Percentiles rank a stretch among this genome's conserved stretches.
Evolutionary conservation across 2,888 invertebrate genomes (phyloP).

Genomic region (Dasysyrphus tricinctus): DNA sequence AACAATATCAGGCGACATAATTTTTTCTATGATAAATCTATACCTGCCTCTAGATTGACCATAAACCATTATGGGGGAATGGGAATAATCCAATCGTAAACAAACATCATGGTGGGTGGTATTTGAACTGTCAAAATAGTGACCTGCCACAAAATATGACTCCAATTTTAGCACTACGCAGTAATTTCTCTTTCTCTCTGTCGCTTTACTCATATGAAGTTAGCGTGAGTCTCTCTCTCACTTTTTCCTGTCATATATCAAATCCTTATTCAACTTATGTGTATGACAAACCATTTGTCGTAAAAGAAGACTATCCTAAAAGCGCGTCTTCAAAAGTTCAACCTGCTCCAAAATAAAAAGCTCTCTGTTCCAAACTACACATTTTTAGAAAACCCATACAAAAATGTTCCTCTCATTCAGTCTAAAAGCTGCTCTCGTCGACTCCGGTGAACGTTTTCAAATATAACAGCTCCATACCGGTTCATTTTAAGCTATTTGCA

Average conservation of each 20-base stretch:
- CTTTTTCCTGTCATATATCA: slow-evolving; percentile 15
- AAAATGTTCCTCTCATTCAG: slow-evolving; percentile 56
- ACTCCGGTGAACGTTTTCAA: slow-evolving; percentile 69
- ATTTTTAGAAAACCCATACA: slow-evolving; percentile 32
- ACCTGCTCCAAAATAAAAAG: slow-evolving; percentile 26
- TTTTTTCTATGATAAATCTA: slow-evolving; percentile 43
- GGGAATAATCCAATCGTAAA: slow-evolving; percentile 67
- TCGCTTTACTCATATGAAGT: not conserved
- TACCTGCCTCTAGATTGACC: slow-evolving; percentile 47
- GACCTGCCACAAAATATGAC: slow-evolving; percentile 63
- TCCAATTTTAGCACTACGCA: slow-evolving; percentile 50
- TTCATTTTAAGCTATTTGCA: slow-evolving; percentile 62
- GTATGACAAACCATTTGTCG: not conserved
- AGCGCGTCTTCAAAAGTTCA: slow-evolving; percentile 24
- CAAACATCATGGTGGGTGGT: slow-evolving; percentile 47
- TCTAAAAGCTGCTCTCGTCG: slow-evolving; percentile 72
- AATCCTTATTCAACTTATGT: not conserved
- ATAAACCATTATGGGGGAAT: slow-evolving; percentile 40
- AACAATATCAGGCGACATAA: slow-evolving; percentile 33
- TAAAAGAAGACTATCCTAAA: slow-evolving; percentile 6
- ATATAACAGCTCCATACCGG: slow-evolving; percentile 68
- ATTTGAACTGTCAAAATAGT: slow-evolving; percentile 49
- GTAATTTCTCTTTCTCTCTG: slow-evolving; percentile 22
- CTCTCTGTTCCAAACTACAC: slow-evolving; percentile 9
- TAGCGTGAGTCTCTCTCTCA: not conserved